Base-by-base conservation (phyloP, 2,797 vertebrate genomes). In the Crypturellus tataupa region DNA sequence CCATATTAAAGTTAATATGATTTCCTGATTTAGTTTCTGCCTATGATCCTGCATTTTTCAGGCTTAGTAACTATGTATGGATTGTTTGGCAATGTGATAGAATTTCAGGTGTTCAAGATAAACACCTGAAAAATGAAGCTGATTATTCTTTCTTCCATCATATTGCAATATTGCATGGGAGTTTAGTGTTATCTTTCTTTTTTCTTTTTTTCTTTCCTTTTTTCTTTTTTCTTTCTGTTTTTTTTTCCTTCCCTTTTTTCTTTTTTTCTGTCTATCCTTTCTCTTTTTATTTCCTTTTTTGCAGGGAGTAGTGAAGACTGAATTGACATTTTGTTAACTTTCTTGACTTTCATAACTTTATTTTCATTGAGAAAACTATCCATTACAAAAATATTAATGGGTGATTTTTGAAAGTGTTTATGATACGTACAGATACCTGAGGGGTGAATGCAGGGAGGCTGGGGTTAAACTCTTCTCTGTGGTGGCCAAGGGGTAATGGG, bases 131-230 rank as follows among this genome's bases (percentile, higher is more conserved):
- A 83, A 84, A 87, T 47, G 67, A 78, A 94, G 29, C 58, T 95
- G 91, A 94, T 91, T 78, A 90, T 85, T 94, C 93, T 83, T 94
- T 97, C 96, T 97, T 96, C 89, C 89, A 97, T 68, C 65, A 63
- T 94, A 71, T 90, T 87, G 64, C 47, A 49, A 49, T 49, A 12
- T 49, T 49, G 47, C 21, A 49, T 49, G 21, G 47, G 21, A 21
- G 47, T 12, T 23, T 49, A 49, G 21, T 49, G 46, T 47, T 47
- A 47, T 47, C 9, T 10, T 47, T 21, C 11, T 47, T 47, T 44
- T 21, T 47, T 47, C 46, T 47, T 47, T 46, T 42, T 46, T 46
- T 10, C 19, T 5, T 21, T 18, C 20, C 20, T 21, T 16, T 9
- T 47, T 21, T 21, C 9, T 21, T 21, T 46, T 10, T 46, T 46